Evolutionary conservation across 2,888 invertebrate species (phyloP), one percentile per base, ranked within the genome.

Genomic region (Leptinotarsa tumamoca): DNA sequence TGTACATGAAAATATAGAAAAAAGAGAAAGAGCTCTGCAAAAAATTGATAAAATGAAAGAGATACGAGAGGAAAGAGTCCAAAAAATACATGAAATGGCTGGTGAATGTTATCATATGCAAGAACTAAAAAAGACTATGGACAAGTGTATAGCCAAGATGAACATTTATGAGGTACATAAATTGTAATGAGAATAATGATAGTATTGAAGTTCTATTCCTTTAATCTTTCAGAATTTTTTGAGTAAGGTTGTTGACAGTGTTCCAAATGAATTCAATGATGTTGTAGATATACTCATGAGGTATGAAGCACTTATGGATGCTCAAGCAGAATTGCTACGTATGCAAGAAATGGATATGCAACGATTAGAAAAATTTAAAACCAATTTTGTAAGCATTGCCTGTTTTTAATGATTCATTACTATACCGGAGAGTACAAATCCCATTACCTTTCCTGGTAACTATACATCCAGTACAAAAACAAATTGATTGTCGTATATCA

Each of bases 1-100:
- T 76, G 74, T 82, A 4, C 76, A 73, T 67, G 81, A 81, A 77
- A 82, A 81, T 58, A 66, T 73, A 14, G 79, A 80, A 50, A 82
- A 82, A 75, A 76, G 76, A 68, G 73, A 79, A 14, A 54, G 69
- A 69, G 69, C 21, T 33, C 72, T 43, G 75, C 67, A 63, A 68
- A 71, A 14, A 73, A 77, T 54, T n/a, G 75, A 52, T 54, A 73
- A n/a, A 13, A 56, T 27, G 54, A 67, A 77, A 54, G 54, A 58
- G 33, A 43, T 69, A 33, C 43, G 5, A 13, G 13, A 43, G 10
- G 33, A 17, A 56, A 69, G n/a, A 33, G 14, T 56, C 23, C 33
- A 56, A 69, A 54, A 13, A 43, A 69, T 52, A 33, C 15, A n/a
- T 18, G 56, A 69, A 18, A n/a, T 27, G 15, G 17, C 43, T 27